Conservation (phyloP, 2,113 vertebrate species). For the Lucifuga dentata region DNA sequence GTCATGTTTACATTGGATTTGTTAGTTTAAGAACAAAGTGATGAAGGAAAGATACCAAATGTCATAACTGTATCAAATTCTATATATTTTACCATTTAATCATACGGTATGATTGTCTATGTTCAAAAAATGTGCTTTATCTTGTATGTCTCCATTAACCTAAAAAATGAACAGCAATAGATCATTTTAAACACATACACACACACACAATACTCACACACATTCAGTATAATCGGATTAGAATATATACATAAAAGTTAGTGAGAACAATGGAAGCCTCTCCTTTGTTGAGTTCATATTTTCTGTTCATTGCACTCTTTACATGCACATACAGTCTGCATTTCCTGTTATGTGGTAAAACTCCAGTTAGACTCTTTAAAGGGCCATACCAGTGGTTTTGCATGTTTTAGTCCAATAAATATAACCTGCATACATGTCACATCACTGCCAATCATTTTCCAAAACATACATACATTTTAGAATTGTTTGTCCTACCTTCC, state of each 20-base stretch:
- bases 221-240: constrained; percentile 4
- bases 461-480: too few relatives aligned
- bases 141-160: constrained; percentile 41
- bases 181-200: constrained; percentile 35
- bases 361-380: too few relatives aligned
- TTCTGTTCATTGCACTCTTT: constrained; percentile 69
- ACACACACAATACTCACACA: constrained; percentile 1
- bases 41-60: constrained; percentile 64
- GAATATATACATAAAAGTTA: constrained; percentile 10
- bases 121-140: constrained; percentile 58
- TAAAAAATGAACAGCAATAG: constrained; percentile 73
- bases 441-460: too few relatives aligned
- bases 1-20: constrained; percentile 77
- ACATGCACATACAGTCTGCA: constrained; percentile 21
- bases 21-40: constrained; percentile 45
- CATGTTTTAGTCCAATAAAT: too few relatives aligned
- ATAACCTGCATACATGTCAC: too few relatives aligned
- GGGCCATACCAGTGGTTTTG: too few relatives aligned
- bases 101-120: constrained; percentile 59
- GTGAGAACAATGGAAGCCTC: not conserved
- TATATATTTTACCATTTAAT: constrained; percentile 58
- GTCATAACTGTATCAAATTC: constrained; percentile 61
- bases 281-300: constrained; percentile 13
- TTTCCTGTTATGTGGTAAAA: constrained; percentile 22
- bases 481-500: too few relatives aligned